Evolutionary conservation across 1,140 invertebrate species (phyloP), one percentile per base, ranked within the genome.

Genomic region (Hylyphantes graminicola): DNA sequence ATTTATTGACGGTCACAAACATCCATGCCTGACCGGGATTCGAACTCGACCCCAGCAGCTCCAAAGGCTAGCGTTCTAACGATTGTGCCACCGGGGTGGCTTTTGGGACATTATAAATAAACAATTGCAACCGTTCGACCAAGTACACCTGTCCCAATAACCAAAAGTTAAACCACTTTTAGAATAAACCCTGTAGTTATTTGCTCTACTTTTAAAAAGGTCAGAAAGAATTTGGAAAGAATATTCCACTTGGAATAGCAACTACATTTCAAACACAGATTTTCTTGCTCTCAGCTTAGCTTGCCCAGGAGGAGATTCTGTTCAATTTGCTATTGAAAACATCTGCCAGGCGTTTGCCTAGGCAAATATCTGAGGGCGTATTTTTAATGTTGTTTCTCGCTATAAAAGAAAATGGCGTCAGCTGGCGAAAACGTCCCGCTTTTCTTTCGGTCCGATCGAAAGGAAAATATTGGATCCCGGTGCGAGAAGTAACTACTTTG

Each of bases 271-370:
- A 57, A 74, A 35, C 35, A 35, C 35, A 35, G 35, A 35, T 35
- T 35, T 35, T 35, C 35, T 74, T 74, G 72, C 48, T 57, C 53
- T 57, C 12, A 21, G 70, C 53, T 50, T 17, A 65, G 63, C 10
- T 50, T 50, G 13, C n/a, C 67, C 15, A 15, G 8, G 35, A 74
- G 15, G 63, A 48, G 55, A 70, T 70, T 70, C 70, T 67, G 77
- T 80, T 80, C 77, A 80, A 80, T 80, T 70, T 70, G 77, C 77
- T 80, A 80, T 80, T 80, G 77, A 80, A 80, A 80, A 80, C 77
- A 80, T 80, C 77, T 80, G 77, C 70, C 77, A 48, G 35, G 77
- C 65, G 70, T 80, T 80, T 80, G 77, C 77, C 70, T 80, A 80
- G 57, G 15, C 75, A 64, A 65, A 68, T 70, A 57, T 70, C 55